These are phyloP conservation scores for Serripes groenlandicus DNA, from an alignment of 2,888 invertebrate species.

Conservation along the genomic window DNA sequence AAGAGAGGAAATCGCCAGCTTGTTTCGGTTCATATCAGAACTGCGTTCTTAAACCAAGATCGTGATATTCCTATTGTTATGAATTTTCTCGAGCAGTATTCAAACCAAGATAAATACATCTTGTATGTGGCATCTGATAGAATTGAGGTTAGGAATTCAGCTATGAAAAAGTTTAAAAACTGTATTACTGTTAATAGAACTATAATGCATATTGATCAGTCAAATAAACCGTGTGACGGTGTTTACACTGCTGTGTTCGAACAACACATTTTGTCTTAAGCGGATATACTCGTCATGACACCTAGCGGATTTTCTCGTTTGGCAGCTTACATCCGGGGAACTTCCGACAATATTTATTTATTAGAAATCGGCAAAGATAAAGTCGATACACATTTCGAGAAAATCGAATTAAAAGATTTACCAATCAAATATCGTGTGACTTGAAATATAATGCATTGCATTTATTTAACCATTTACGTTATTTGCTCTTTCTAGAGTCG, in stretches of 20 bases:
- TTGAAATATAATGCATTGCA: background rate
- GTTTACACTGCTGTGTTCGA: slow-evolving; percentile 48
- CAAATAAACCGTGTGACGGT: slow-evolving; percentile 27
- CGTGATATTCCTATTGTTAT: background rate
- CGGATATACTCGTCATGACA: slow-evolving; percentile 41
- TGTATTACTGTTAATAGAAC: background rate
- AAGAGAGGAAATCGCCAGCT: background rate
- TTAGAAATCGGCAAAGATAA: background rate
- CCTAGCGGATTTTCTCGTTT: slow-evolving; percentile 48
- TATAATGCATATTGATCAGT: slow-evolving; percentile 51
- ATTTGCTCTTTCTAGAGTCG: too few relatives aligned
- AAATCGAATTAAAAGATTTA: background rate
- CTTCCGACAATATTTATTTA: slow-evolving; percentile 14
- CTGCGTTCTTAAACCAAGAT: background rate
- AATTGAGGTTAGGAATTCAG: background rate
- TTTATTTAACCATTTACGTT: too few relatives aligned
- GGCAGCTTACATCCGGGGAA: slow-evolving; percentile 47
- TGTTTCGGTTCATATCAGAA: background rate
- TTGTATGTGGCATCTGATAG: slow-evolving; percentile 8
- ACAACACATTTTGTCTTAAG: slow-evolving; percentile 35
- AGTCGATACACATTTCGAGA: background rate
- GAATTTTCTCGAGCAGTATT: background rate
- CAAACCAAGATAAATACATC: background rate
- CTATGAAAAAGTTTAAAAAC: background rate
- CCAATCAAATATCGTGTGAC: background rate